These are phyloP conservation scores for Drosophila neotestacea DNA, from an alignment of 2,888 invertebrate genomes.

Conservation along the genomic window DNA sequence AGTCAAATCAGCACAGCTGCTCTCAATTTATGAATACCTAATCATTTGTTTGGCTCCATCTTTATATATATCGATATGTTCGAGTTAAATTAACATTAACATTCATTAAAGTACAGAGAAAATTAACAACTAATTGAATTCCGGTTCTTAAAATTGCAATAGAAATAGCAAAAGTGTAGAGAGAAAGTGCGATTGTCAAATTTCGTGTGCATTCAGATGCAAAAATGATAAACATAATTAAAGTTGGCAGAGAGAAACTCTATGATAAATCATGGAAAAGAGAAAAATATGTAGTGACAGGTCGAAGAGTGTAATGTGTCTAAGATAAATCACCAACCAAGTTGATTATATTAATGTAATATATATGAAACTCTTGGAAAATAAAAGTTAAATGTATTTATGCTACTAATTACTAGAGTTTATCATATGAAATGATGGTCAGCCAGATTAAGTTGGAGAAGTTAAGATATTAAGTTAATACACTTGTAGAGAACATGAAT, in stretches of 20 bases:
- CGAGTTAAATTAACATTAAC: not conserved
- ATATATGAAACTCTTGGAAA: not conserved
- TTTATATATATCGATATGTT: not conserved
- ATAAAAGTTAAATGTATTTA: not conserved
- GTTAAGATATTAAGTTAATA: not conserved
- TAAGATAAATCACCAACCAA: not conserved
- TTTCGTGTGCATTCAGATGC: constrained; percentile 19
- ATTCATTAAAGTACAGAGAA: not conserved
- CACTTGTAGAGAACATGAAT: not conserved
- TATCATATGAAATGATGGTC: not conserved
- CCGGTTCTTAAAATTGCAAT: constrained; percentile 22
- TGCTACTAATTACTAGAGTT: not conserved
- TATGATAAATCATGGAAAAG: constrained; percentile 8
- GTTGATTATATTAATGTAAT: not conserved
- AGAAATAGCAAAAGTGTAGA: constrained; percentile 11
- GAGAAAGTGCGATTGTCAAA: constrained; percentile 40
- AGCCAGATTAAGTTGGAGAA: not conserved
- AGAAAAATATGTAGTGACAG: constrained; percentile 21
- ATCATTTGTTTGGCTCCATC: too few relatives aligned
- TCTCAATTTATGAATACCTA: too few relatives aligned
- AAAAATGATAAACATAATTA: constrained; percentile 36
- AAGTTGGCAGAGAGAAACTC: constrained; percentile 31
- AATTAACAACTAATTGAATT: not conserved
- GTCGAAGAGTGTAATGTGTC: constrained; percentile 3
- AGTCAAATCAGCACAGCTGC: too few relatives aligned